These are phyloP conservation scores for Ceratothoa steindachneri DNA, from an alignment of 2,888 invertebrate species.

Conservation along the genomic window DNA sequence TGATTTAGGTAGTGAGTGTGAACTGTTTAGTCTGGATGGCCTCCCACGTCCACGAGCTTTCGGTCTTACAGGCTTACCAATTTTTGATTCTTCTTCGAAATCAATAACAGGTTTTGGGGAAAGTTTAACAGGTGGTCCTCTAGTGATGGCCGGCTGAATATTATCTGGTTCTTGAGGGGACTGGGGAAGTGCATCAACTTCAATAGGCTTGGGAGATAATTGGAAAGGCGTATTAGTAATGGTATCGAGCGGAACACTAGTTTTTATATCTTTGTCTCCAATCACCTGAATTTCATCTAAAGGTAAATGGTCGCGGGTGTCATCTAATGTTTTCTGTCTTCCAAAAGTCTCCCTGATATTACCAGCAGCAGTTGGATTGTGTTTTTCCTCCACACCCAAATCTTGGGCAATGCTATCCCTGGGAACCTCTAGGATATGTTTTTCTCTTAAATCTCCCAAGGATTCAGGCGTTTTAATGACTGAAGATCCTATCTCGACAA, in stretches of 20 bases:
- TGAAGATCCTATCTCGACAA: conserved; percentile 2
- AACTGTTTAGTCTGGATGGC: neutral
- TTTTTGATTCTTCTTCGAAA: neutral
- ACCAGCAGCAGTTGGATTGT: too few species aligned
- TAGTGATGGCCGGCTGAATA: neutral
- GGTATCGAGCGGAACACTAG: too few species aligned
- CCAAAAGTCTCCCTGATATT: too few species aligned
- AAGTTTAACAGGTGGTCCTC: neutral
- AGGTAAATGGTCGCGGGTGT: too few species aligned
- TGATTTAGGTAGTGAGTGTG: too few species aligned
- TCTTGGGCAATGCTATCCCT: neutral
- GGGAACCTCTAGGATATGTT: neutral
- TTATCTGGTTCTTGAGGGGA: neutral
- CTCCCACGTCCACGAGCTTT: neutral
- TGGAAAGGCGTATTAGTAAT: neutral
- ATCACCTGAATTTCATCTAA: too few species aligned
- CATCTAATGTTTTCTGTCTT: too few species aligned
- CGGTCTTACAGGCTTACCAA: neutral
- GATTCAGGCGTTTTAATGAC: neutral
- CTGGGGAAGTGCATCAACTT: neutral
- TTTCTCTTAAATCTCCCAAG: neutral
- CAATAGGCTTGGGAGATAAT: neutral
- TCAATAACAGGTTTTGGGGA: neutral
- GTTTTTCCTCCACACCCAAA: conserved; percentile 3
- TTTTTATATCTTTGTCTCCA: too few species aligned